Conservation (phyloP, 2,113 vertebrate genomes). For the Mormoops blainvillei region DNA sequence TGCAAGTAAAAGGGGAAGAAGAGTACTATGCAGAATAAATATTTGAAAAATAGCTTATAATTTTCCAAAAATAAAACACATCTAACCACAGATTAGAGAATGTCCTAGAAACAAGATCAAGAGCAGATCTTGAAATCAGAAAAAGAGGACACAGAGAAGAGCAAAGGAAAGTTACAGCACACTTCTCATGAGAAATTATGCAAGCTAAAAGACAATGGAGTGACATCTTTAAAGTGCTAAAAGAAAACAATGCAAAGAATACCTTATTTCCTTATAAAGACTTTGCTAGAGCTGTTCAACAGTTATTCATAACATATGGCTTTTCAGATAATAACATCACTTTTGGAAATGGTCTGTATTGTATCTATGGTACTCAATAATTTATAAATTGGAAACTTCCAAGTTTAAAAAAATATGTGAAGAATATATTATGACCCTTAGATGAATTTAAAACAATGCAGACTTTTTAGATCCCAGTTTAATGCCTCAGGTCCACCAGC, state of each 20-base stretch:
- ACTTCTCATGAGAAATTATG: not conserved
- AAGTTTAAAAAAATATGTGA: not conserved
- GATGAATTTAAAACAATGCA: not conserved
- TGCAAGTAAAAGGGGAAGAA: not conserved
- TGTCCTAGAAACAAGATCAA: constrained; percentile 1
- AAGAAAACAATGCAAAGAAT: not conserved
- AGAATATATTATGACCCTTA: not conserved
- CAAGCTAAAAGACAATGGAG: not conserved
- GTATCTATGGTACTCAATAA: not conserved
- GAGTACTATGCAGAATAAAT: not conserved
- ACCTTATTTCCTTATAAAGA: not conserved
- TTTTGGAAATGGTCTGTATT: not conserved
- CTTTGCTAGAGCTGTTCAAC: not conserved
- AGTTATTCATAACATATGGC: not conserved
- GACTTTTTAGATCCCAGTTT: not conserved
- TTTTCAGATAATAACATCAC: not conserved
- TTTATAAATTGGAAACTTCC: not conserved
- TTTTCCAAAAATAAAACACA: not conserved
- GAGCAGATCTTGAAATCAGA: not conserved
- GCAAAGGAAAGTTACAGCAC: not conserved
- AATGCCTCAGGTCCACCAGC: not conserved
- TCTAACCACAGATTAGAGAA: not conserved
- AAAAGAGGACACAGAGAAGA: not conserved
- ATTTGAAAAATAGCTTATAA: not conserved
- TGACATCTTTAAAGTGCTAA: not conserved